phyloP scores from a whole-genome alignment of 1,140 invertebrate species.

The Pectinophora gossypiella region DNA sequence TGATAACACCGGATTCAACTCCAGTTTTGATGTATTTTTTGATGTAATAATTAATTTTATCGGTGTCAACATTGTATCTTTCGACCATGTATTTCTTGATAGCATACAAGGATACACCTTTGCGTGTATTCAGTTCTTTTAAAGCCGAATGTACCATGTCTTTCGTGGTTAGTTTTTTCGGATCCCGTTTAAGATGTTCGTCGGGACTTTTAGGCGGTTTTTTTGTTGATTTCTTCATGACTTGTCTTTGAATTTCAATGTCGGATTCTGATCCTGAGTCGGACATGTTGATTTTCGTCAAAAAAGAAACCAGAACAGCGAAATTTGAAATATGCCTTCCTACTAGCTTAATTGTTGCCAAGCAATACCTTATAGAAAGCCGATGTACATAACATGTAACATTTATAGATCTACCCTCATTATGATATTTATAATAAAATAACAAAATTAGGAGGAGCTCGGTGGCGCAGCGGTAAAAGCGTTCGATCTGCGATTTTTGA shows the following conservation, averaged over 20 bases:
- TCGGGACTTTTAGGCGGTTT: constrained; percentile 33
- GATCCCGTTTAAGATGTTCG: constrained; percentile 18
- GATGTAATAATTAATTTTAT: constrained; percentile 49
- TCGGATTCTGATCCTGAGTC: constrained; percentile 23
- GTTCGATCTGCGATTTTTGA: no score
- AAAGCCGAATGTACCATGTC: constrained; percentile 48
- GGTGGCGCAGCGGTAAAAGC: no score
- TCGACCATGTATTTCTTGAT: constrained; percentile 54
- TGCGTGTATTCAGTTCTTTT: constrained; percentile 39
- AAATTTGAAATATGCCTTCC: no score
- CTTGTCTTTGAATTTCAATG: constrained; percentile 25
- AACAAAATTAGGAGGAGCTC: no score
- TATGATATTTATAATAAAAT: no score
- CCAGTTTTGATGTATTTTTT: constrained; percentile 47
- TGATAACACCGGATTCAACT: constrained; percentile 40
- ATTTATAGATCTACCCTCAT: no score
- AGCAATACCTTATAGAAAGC: no score
- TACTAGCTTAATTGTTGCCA: no score
- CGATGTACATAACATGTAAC: no score
- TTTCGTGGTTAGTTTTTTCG: constrained; percentile 44
- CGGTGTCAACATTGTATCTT: constrained; percentile 39
- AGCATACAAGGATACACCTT: constrained; percentile 51
- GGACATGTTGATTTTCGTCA: no score
- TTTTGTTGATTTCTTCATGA: constrained; percentile 28
- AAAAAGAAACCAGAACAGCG: no score